Evolutionary conservation across 1,140 invertebrate species (phyloP), one percentile per base, ranked within the genome.

Genomic region (Scaptomyza montana): DNA sequence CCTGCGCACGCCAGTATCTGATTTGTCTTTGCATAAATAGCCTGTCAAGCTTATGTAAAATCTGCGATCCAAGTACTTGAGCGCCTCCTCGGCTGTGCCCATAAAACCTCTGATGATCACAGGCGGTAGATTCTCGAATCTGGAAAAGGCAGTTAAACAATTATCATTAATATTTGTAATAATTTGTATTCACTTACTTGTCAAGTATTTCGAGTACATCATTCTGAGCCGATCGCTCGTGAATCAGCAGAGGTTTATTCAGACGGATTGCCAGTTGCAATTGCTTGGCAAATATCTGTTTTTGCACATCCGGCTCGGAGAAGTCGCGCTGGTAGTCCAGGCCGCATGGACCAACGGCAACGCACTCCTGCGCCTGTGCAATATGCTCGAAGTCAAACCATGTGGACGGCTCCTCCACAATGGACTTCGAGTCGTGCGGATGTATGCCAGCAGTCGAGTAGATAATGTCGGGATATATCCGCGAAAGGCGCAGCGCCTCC

Each of bases 371-470:
- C 91, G 97, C 97, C 50, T 93, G 92, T 3, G 96, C 95, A 63
- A 97, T 94, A 76, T 94, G 94, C 85, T 94, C 93, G 41, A 97
- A 92, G 81, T 97, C 96, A 62, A 94, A 92, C 93, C 95, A 94
- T 60, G 94, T 94, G 10, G 95, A 92, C 68, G 94, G 94, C 79
- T 96, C 95, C 55, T 97, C 96, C 61, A 95, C 94, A 95, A 97
- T 98, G 2, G 96, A 96, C 93, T 98, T 98, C 1, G 98, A 97
- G 93, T 99, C 98, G 92, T 98, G 97, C 7, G 98, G 98, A 93
- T 99, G 98, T 66, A 99, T 96, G 96, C 97, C 98, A 91, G 97
- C 97, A 78, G 98, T 98, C 47, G 96, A 98, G 92, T 98, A 98
- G 49, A 98, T 94, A 16, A 95, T 96, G 74, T 96, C 96, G 51